Evolutionary conservation across 2,113 vertebrate species (phyloP).

Genomic region (Camelus bactrianus): DNA sequence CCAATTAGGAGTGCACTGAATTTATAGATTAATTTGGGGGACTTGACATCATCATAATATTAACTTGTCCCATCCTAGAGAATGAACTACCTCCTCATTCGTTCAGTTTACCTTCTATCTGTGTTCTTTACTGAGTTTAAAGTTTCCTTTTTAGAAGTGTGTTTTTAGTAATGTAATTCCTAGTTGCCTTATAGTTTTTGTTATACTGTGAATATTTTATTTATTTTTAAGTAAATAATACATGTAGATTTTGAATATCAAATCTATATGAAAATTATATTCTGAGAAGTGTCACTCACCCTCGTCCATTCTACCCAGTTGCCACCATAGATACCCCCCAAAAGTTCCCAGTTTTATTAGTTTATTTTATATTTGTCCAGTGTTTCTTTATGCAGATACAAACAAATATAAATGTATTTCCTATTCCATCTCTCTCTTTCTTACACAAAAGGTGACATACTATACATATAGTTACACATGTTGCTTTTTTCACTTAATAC

Average conservation of each 20-base stretch:
- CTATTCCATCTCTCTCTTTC: not conserved
- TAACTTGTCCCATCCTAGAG: not conserved
- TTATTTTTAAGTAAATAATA: constrained; percentile 15
- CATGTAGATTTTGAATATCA: not conserved
- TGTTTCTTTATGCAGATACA: constrained; percentile 36
- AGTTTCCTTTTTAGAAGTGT: constrained; percentile 41
- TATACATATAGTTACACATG: not conserved
- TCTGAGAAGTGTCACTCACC: not conserved
- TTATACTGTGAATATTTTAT: constrained; percentile 17
- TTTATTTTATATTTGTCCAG: not conserved
- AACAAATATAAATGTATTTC: not conserved
- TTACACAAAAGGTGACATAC: not conserved
- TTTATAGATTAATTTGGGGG: constrained; percentile 26
- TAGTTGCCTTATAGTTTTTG: constrained; percentile 22
- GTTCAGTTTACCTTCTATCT: constrained; percentile 29
- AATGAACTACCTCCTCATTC: not conserved
- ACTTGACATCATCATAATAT: constrained; percentile 18
- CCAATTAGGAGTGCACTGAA: not conserved
- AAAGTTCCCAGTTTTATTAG: constrained; percentile 3
- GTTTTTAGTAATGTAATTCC: constrained; percentile 41
- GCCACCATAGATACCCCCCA: not conserved
- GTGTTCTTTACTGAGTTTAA: constrained; percentile 26
- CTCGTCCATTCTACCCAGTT: not conserved
- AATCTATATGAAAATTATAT: constrained; percentile 16
- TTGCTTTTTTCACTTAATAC: constrained; percentile 6